phyloP scores from a whole-genome alignment of 2,888 invertebrate genomes.

The Brachypalpus laphriformis region DNA sequence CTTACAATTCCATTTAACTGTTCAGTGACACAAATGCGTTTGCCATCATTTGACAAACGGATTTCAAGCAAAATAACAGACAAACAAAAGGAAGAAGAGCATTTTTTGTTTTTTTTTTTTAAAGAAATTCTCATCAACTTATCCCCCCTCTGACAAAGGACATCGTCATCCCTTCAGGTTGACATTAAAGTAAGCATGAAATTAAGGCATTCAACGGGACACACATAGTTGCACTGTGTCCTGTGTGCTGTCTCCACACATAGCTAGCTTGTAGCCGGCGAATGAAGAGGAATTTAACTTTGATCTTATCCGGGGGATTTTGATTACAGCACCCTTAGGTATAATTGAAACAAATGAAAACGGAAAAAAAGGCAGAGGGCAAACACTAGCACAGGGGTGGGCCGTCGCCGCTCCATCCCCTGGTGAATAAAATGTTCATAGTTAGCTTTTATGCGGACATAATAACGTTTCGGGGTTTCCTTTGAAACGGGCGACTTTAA shows the following conservation, averaged over 20 bases:
- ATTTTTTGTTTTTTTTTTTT: too few relatives aligned
- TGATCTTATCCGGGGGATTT: constrained; percentile 70
- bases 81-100: background rate
- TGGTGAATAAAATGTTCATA: constrained; percentile 40
- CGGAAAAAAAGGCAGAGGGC: constrained; percentile 31
- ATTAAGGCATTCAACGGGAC: constrained; percentile 68
- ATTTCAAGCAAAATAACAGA: constrained; percentile 6
- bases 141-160: constrained; percentile 17
- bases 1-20: constrained; percentile 11
- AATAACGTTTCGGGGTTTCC: constrained; percentile 43
- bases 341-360: constrained; percentile 73
- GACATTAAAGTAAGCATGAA: constrained; percentile 73
- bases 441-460: constrained; percentile 58
- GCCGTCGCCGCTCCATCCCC: too few relatives aligned
- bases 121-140: constrained; percentile 42
- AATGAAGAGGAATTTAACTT: constrained; percentile 67
- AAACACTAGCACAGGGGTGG: constrained; percentile 18
- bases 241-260: constrained; percentile 6
- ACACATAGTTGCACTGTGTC: constrained; percentile 64
- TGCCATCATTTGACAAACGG: constrained; percentile 16
- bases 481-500: constrained; percentile 49
- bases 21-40: constrained; percentile 29
- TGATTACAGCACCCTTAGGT: constrained; percentile 73
- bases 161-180: constrained; percentile 62
- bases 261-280: too few relatives aligned